Conservation (phyloP, 2,888 invertebrate species). For the Ligdia adustata region DNA sequence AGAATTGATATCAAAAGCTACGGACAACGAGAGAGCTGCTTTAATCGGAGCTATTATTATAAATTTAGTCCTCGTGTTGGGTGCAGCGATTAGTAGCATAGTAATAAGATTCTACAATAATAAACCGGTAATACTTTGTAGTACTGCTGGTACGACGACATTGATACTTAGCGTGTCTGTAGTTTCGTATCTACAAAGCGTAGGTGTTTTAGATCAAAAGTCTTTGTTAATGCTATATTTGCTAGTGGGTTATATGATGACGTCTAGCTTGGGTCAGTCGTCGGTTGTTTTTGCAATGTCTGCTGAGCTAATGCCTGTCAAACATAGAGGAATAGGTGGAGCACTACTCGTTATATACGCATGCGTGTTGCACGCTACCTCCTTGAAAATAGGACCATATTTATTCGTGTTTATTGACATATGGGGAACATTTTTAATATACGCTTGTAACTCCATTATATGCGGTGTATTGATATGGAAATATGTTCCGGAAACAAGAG, state of each 20-base stretch:
- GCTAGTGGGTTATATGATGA: conserved; percentile 2
- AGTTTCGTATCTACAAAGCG: not conserved
- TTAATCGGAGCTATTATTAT: not conserved
- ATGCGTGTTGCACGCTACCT: conserved; percentile 3
- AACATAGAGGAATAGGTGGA: conserved; percentile 20
- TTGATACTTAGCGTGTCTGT: not conserved
- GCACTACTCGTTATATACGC: conserved; percentile 7
- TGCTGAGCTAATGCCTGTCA: conserved; percentile 20
- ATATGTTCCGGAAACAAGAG: conserved; percentile 32
- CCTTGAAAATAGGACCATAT: conserved; percentile 15
- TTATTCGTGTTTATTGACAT: conserved; percentile 7
- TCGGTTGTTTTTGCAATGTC: conserved; percentile 1
- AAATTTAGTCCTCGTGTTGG: not conserved
- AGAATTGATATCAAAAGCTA: not conserved
- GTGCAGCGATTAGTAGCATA: not conserved
- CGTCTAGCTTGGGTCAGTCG: not conserved
- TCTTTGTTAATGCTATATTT: conserved; percentile 8
- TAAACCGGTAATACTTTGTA: not conserved
- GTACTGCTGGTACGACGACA: not conserved
- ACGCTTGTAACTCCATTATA: conserved; percentile 1
- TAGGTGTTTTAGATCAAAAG: not conserved
- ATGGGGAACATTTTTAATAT: conserved; percentile 12
- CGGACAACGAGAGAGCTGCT: not conserved
- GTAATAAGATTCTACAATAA: conserved; percentile 3
- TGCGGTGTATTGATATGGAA: conserved; percentile 26